phyloP scores from a whole-genome alignment of 1,140 invertebrate species.

The Philaenus spumarius region DNA sequence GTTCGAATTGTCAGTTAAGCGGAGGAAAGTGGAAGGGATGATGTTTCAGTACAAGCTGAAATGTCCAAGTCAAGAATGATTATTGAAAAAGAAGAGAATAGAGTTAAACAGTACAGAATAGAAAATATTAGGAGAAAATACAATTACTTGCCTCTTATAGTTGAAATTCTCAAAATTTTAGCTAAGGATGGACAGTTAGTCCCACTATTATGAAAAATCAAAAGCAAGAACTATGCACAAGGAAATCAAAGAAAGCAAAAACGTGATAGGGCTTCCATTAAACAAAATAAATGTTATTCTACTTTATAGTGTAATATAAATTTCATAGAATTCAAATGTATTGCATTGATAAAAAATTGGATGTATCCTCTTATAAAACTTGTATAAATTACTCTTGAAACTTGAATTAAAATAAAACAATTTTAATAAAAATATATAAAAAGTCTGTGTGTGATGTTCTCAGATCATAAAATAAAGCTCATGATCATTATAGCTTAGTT shows the following conservation, averaged over 20 bases:
- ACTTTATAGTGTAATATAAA: no score
- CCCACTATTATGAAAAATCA: conserved; percentile 79
- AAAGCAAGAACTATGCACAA: conserved; percentile 62
- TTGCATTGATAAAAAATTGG: no score
- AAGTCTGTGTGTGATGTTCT: no score
- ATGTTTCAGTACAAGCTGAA: conserved; percentile 51
- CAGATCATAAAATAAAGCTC: no score
- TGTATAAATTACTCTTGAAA: no score
- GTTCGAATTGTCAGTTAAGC: no score
- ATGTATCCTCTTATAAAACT: no score
- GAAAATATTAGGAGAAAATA: conserved; percentile 94
- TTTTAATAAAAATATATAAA: no score
- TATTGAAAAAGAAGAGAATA: conserved; percentile 83
- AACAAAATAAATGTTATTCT: no score
- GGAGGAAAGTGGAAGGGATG: conserved; percentile 46
- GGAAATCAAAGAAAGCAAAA: conserved; percentile 22
- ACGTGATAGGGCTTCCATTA: conserved; percentile 10
- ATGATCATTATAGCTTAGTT: no score
- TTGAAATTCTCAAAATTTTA: conserved; percentile 90
- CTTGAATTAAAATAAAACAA: no score
- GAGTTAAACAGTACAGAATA: conserved; percentile 72
- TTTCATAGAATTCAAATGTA: no score
- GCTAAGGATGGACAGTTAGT: conserved; percentile 89
- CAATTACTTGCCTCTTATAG: conserved; percentile 96
- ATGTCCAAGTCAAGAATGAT: conserved; percentile 64